Percentiles rank a stretch among this genome's conserved stretches.
Evolutionary conservation across 1,140 invertebrate species (phyloP).

Genomic region (Drosophila insularis): DNA sequence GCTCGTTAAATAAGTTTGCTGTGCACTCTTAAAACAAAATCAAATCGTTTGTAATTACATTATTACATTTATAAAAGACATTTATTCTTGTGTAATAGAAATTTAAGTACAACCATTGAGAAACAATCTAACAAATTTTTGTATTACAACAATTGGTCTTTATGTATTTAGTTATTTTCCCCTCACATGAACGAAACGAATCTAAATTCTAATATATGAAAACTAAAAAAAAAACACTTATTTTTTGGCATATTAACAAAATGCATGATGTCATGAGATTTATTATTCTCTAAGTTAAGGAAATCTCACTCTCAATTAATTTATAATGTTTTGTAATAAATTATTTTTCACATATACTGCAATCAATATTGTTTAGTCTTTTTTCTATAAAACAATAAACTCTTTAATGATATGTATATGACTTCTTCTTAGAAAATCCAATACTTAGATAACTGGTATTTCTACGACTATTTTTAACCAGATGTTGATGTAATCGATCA

Average conservation of each 20-base stretch:
- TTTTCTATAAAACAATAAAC: not conserved
- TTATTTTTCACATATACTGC: constrained; percentile 55
- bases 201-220: constrained; percentile 46
- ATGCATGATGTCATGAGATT: constrained; percentile 58
- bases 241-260: constrained; percentile 51
- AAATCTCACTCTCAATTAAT: constrained; percentile 63
- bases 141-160: constrained; percentile 35
- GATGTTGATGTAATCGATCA: too few species aligned
- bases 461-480: too few species aligned
- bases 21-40: constrained; percentile 43
- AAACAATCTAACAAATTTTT: constrained; percentile 32
- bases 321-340: constrained; percentile 70
- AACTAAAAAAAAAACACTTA: not conserved
- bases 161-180: constrained; percentile 41
- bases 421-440: too few species aligned
- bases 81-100: constrained; percentile 68
- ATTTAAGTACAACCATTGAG: constrained; percentile 56
- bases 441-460: too few species aligned
- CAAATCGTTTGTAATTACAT: constrained; percentile 32
- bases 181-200: constrained; percentile 37
- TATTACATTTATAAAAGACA: constrained; percentile 41
- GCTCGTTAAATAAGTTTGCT: constrained; percentile 61
- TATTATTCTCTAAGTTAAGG: constrained; percentile 50
- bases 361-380: not conserved
- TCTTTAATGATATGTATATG: too few species aligned